Percentiles rank a stretch among this genome's conserved stretches.
Conservation (phyloP, 2,888 invertebrate species). For the Odontomyia ornata region DNA sequence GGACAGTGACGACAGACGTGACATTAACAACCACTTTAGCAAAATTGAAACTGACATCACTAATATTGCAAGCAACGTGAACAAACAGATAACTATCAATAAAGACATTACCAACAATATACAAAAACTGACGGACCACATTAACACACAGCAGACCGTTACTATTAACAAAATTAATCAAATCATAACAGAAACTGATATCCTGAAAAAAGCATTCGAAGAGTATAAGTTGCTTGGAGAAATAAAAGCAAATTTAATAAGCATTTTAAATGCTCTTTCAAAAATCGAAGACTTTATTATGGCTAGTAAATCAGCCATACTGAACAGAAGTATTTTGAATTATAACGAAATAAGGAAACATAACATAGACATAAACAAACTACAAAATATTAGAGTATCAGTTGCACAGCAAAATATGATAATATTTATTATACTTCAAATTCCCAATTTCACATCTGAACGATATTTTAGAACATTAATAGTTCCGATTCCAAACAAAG, state of each 20-base stretch:
- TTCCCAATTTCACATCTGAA: too few species aligned
- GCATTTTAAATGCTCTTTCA: neutral
- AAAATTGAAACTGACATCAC: constrained; percentile 5
- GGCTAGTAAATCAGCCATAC: neutral
- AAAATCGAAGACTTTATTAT: neutral
- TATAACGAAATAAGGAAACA: too few species aligned
- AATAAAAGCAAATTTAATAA: neutral
- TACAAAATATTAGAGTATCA: too few species aligned
- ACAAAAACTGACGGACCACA: too few species aligned
- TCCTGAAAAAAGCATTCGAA: neutral
- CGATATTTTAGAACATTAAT: too few species aligned
- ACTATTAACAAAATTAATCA: neutral
- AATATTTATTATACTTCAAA: too few species aligned
- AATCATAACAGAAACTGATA: neutral
- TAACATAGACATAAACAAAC: too few species aligned
- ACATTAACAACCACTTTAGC: neutral
- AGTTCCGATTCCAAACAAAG: too few species aligned
- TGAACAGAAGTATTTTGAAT: too few species aligned
- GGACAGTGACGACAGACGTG: neutral
- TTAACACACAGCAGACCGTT: neutral
- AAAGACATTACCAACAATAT: neutral
- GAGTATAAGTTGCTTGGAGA: neutral
- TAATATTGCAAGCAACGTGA: neutral
- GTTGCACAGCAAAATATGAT: too few species aligned
- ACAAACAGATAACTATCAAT: neutral